Percentiles rank a stretch among this genome's conserved stretches.
phyloP scores from a whole-genome alignment of 2,113 vertebrate species.

The Pteropus alecto region DNA sequence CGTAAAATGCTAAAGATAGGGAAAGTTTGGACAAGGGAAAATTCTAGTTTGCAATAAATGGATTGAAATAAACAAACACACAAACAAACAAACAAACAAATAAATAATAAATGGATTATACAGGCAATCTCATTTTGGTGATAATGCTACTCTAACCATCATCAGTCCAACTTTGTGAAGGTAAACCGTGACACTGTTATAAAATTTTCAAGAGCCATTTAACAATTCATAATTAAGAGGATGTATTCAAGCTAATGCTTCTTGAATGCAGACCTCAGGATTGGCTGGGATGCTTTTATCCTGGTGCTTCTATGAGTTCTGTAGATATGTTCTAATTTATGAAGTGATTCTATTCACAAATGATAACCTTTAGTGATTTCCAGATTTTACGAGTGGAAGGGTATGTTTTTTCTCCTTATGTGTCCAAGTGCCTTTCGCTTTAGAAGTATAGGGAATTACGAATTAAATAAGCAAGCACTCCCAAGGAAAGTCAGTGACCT shows the following conservation, averaged over 20 bases:
- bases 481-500: neutral
- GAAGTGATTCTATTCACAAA: conserved; percentile 15
- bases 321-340: neutral
- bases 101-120: neutral
- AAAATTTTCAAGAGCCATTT: conserved; percentile 17
- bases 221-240: conserved; percentile 30
- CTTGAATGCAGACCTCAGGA: neutral
- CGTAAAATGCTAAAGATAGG: neutral
- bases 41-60: neutral
- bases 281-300: neutral
- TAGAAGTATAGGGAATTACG: conserved; percentile 7
- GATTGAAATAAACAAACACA: neutral
- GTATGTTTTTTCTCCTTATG: conserved; percentile 14
- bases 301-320: neutral
- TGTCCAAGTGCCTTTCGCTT: conserved; percentile 1
- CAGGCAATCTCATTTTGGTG: neutral
- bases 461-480: conserved; percentile 32
- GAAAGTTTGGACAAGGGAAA: conserved; percentile 12
- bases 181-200: neutral
- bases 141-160: neutral
- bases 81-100: too few species aligned
- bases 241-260: conserved; percentile 22
- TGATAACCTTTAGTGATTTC: conserved; percentile 35
- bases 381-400: neutral
- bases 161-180: neutral